Base-by-base conservation (phyloP, 2,888 invertebrate genomes). In the Temnothorax rugatulus region DNA sequence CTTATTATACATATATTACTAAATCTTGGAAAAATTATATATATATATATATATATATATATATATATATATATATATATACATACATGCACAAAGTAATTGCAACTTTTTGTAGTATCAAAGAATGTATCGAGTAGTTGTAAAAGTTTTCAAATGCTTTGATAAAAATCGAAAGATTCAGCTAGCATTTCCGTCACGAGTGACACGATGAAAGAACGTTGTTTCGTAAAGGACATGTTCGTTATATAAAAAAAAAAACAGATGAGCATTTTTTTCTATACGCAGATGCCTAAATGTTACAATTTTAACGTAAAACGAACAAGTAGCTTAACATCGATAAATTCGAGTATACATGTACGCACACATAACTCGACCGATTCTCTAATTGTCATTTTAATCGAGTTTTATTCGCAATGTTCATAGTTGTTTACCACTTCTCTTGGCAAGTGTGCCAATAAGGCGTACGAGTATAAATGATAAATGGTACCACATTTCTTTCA, bases 121-220 rank as follows among this genome's bases (percentile, higher is more conserved):
- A 61, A 76, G 63, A 84, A 66, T 81, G 76, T 83, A 73, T 79
- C 63, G 64, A 52, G 64, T 64, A 59, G 75, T 52, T 83, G n/a
- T 74, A 81, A 47, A 57, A 57, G n/a, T 84, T 76, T 64, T 87
- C 61, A 59, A 61, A 82, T 66, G 47, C 44, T 82, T 84, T 4
- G 50, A 52, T 9, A 54, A 44, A 63, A 66, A 74, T 86, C 41
- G 57, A 59, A 84, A 63, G 57, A 82, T 69, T 84, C 13, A 64
- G 25, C 44, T 83, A 86, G 75, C 41, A 73, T 63, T 83, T 85
- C 74, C 29, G 64, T 84, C 69, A 63, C n/a, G 38, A 76, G 25
- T 21, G 68, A 82, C 59, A 59, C 41, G 57, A 66, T 29, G 5
- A 38, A 59, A n/a, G n/a, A 11, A 63, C n/a, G 5, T 64, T 52